A percentile compares a stretch with the other conserved stretches of the same genome.
These are phyloP conservation scores for Melanophora roralis DNA, from an alignment of 2,888 invertebrate species.

Conservation along the genomic window DNA sequence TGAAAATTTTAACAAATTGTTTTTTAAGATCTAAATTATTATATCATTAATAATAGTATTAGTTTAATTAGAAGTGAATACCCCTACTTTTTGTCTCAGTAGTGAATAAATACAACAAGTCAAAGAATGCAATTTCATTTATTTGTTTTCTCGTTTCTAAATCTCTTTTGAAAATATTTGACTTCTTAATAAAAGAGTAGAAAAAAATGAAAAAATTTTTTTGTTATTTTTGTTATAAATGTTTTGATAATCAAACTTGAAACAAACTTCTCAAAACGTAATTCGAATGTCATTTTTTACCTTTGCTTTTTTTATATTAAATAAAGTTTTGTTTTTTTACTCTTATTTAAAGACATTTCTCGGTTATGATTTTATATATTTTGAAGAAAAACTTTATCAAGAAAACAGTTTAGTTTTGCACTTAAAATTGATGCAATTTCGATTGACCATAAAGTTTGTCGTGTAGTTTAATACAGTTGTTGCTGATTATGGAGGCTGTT, in stretches of 20 bases:
- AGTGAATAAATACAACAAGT: background rate
- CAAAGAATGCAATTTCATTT: constrained; percentile 5
- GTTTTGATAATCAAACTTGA: background rate
- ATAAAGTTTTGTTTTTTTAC: background rate
- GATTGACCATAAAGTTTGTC: constrained; percentile 57
- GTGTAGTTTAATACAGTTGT: constrained; percentile 8
- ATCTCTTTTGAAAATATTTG: constrained; percentile 7
- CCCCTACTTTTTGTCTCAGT: background rate
- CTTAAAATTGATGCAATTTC: constrained; percentile 55
- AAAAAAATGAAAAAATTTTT: background rate
- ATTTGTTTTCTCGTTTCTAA: background rate
- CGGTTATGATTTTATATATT: too few species aligned
- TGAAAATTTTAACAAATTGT: too few species aligned
- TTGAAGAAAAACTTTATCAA: too few species aligned
- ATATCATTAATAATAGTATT: too few species aligned
- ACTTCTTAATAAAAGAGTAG: background rate
- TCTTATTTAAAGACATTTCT: background rate
- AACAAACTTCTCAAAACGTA: background rate
- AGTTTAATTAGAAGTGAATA: too few species aligned
- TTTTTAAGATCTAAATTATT: too few species aligned
- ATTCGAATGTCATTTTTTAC: constrained; percentile 1
- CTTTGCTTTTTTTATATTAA: background rate
- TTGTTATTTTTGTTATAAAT: too few species aligned
- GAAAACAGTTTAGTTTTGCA: constrained; percentile 1
- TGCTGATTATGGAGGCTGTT: background rate